Base-by-base conservation (phyloP, 2,797 vertebrate genomes). In the Catharus ustulatus region DNA sequence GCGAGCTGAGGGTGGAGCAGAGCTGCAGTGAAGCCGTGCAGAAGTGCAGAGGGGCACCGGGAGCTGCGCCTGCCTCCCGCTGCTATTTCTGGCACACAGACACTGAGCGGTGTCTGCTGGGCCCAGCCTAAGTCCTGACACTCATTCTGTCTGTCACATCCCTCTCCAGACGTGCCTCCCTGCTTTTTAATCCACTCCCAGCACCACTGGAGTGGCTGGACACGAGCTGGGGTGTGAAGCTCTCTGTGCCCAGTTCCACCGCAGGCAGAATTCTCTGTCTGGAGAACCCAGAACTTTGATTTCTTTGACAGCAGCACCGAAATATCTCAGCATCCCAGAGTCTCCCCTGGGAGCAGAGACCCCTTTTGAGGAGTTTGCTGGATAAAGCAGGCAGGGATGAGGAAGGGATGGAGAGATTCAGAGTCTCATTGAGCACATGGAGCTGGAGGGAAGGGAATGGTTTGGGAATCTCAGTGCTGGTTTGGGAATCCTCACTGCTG, bases 41-140 rank as follows among this genome's bases (percentile, higher is more conserved):
- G 72, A 57, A 89, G 73, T 4, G 86, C 57, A 68, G 46, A 32
- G 12, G 85, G 84, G 89, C 78, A 59, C 27, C 21, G 7, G 84
- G 57, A 89, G 74, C 86, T 74, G 74, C 19, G 46, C 95, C 84
- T 64, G 62, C 61, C 10, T 93, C 85, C 95, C 2, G 64, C 64
- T 81, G 85, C 91, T 94, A 15, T 87, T 92, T 40, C 84, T 87
- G 91, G 87, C 85, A 21, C 24, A 12, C 64, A 79, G 93, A 83
- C n/a, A 8, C 90, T 26, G 71, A 92, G 84, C 95, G 18, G 66
- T 1, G 72, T 68, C 42, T 26, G 71, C 66, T 15, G 54, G 73
- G 83, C 94, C 92, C 72, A 75, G 67, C 13, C 14, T 19, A 63
- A 97, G 94, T 66, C 93, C 84, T 72, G 80, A 67, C 73, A 22